Evolutionary conservation across 2,797 vertebrate species (phyloP).

Genomic region (Schizothorax lantsangensis): DNA sequence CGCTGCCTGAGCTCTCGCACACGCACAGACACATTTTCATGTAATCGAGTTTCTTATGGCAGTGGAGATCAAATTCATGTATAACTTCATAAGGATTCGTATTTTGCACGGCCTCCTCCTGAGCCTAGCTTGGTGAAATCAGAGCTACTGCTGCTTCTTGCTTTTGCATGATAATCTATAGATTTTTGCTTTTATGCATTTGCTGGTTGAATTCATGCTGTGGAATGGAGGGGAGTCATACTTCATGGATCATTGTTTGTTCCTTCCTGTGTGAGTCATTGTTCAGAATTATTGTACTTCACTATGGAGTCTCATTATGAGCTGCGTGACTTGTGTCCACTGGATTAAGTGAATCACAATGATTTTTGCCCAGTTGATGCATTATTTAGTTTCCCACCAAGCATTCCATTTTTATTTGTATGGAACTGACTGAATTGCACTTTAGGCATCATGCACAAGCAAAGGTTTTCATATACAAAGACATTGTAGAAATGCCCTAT

Average conservation of each 20-base stretch:
- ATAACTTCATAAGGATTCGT: background rate
- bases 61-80: slow-evolving; percentile 4
- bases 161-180: background rate
- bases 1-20: background rate
- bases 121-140: slow-evolving; percentile 11
- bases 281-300: slow-evolving; percentile 69
- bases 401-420: background rate
- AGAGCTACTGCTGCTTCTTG: background rate
- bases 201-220: slow-evolving; percentile 11
- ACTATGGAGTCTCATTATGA: slow-evolving; percentile 72
- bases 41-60: background rate
- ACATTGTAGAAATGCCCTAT: background rate
- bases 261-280: slow-evolving; percentile 74
- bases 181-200: slow-evolving; percentile 23
- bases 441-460: background rate
- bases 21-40: slow-evolving; percentile 38
- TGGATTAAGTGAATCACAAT: slow-evolving; percentile 64
- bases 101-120: background rate
- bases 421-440: background rate
- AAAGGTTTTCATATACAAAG: background rate
- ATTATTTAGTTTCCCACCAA: background rate
- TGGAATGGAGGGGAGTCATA: slow-evolving; percentile 34
- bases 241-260: slow-evolving; percentile 68
- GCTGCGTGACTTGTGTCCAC: slow-evolving; percentile 72
- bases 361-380: slow-evolving; percentile 16